Evolutionary conservation across 1,140 invertebrate genomes (phyloP).

Genomic region (Portunus trituberculatus): DNA sequence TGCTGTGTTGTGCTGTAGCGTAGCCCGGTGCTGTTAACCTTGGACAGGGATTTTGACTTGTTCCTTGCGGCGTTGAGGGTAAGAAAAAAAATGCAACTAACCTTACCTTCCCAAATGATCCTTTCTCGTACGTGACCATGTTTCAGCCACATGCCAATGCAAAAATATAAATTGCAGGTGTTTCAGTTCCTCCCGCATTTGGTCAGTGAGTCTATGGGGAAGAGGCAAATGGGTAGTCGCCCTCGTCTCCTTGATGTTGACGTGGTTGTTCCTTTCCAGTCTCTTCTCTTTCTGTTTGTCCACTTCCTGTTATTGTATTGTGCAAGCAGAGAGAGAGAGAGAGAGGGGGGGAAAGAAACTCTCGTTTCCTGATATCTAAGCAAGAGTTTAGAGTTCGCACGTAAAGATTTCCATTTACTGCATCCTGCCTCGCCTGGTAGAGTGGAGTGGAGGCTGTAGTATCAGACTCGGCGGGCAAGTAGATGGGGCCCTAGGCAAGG

Average conservation of each 20-base stretch:
- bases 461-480: not conserved
- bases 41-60: constrained; percentile 10
- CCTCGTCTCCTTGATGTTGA: not conserved
- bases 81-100: not conserved
- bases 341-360: not conserved
- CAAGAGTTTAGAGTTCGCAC: not conserved
- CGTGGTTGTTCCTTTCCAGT: not conserved
- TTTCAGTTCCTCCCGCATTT: not conserved
- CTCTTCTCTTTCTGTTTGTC: not conserved
- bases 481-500: not conserved
- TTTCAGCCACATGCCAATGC: not conserved
- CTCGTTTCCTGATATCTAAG: not conserved
- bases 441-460: not conserved
- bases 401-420: not conserved
- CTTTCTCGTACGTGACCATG: not conserved
- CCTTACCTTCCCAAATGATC: not conserved
- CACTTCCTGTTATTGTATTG: not conserved
- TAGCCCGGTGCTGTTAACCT: not conserved
- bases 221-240: not conserved
- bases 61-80: not conserved
- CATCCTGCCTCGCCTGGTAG: not conserved
- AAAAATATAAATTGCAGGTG: not conserved
- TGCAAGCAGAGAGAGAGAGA: not conserved
- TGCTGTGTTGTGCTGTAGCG: too few relatives aligned
- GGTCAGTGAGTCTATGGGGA: not conserved